Base-by-base conservation (phyloP, 2,113 vertebrate genomes). In the Hemichromis elongatus region DNA sequence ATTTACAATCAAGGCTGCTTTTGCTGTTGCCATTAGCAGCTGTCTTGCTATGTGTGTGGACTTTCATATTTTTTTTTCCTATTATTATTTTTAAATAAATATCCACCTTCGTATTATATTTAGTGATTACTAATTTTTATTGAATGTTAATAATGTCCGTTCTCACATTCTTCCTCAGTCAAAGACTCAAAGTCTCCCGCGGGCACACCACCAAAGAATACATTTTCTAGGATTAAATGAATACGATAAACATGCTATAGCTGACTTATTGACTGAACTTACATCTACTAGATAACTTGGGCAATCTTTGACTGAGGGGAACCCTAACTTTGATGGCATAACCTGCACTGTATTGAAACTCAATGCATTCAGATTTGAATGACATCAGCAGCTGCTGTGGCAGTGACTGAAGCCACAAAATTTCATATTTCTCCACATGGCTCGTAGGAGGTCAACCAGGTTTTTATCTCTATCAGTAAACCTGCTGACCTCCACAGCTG, bases 391-490 rank as follows among this genome's bases (percentile, higher is more conserved):
- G 19, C 13, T 24, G 13, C 47, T 33, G 42, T n/a, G 12, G 30
- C 19, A 0, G 28, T 77, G 21, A 83, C 37, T 77, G 24, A 84
- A 79, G 47, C 53, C 40, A 42, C 24, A 68, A 24, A 70, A 16
- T 50, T 81, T 18, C 5, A 53, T 47, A 52, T 61, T 37, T 55
- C 42, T 40, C 13, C 7, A 26, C 47, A 50, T 19, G 14, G 57
- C 13, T 18, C 21, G 24, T 28, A 26, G 13, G 35, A 68, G 37
- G 54, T 79, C 57, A 54, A 63, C 56, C 24, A 26, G n/a, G 18
- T 75, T 66, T 85, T 79, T 66, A 80, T 83, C 61, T 53, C 19
- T n/a, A 9, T 61, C 57, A 89, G 37, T 88, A 63, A 53, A 79
- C 53, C 63, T 50, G 77, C 54, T 80, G 63, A 59, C 77, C 47